These are phyloP conservation scores for Oikopleura vanhoeffeni DNA, from an alignment of 23 tunicate genomes.

Conservation along the genomic window DNA sequence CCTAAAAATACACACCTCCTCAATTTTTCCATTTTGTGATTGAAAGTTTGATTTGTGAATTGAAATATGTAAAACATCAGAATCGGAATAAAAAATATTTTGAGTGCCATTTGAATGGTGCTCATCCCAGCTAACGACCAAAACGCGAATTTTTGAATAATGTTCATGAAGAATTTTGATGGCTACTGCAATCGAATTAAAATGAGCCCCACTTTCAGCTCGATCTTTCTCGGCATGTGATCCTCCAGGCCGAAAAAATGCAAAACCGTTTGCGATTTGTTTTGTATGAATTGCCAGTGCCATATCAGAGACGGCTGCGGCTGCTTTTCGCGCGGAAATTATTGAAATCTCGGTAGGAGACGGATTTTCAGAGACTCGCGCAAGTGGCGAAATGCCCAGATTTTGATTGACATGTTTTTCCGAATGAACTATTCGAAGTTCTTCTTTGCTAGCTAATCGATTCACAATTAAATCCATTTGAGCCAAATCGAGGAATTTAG, in stretches of 20 bases:
- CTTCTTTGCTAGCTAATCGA: neutral
- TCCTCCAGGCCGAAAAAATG: slow-evolving; percentile 75
- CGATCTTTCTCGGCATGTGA: slow-evolving; percentile 64
- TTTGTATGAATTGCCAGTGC: neutral
- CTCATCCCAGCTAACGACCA: slow-evolving; percentile 74
- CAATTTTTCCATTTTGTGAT: slow-evolving; percentile 60
- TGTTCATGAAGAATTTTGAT: slow-evolving; percentile 27
- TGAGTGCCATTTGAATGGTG: slow-evolving; percentile 94
- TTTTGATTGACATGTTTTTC: neutral
- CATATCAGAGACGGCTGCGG: neutral
- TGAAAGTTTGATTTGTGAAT: slow-evolving; percentile 64
- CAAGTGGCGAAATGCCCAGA: neutral
- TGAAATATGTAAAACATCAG: slow-evolving; percentile 52
- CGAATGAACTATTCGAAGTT: neutral
- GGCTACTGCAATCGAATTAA: slow-evolving; percentile 88
- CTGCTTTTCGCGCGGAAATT: neutral
- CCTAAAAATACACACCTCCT: slow-evolving; percentile 31
- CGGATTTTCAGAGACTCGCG: neutral
- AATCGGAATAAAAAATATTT: slow-evolving; percentile 62
- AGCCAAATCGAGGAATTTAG: neutral
- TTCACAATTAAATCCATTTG: neutral
- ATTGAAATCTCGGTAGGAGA: neutral
- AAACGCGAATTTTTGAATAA: slow-evolving; percentile 19
- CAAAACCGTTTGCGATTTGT: slow-evolving; percentile 40
- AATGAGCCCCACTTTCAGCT: slow-evolving; percentile 52